Percentiles rank a stretch among this genome's conserved stretches.
phyloP scores from a whole-genome alignment of 2,113 vertebrate species.

The Dromas ardeola region DNA sequence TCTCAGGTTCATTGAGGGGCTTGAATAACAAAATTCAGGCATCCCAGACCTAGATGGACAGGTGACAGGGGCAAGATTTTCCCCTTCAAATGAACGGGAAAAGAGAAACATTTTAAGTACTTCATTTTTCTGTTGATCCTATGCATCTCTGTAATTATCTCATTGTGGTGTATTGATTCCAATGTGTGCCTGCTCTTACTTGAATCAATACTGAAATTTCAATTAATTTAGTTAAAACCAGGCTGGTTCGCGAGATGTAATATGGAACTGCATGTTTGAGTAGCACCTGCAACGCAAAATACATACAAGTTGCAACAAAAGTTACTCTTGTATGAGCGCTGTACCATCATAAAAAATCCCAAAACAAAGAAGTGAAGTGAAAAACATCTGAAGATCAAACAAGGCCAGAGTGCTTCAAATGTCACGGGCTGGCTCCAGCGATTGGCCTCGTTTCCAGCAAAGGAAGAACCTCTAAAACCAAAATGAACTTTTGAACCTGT shows the following conservation, averaged over 20 bases:
- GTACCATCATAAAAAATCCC: background rate
- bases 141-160: background rate
- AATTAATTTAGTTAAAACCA: background rate
- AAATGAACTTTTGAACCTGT: background rate
- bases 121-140: background rate
- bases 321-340: background rate
- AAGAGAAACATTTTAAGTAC: background rate
- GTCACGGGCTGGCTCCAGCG: background rate
- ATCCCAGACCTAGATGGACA: background rate
- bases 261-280: background rate
- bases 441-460: background rate
- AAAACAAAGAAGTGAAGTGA: background rate
- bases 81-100: background rate
- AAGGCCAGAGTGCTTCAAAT: background rate
- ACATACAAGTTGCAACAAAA: background rate
- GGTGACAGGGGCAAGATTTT: background rate
- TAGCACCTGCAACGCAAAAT: background rate
- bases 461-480: background rate
- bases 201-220: background rate
- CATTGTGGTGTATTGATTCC: background rate
- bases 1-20: background rate
- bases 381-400: background rate
- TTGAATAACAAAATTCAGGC: background rate
- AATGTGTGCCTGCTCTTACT: background rate
- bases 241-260: background rate